Percentiles rank a stretch among this genome's conserved stretches.
Conservation (phyloP, 2,113 vertebrate genomes). For the Syngnathoides biaculeatus region DNA sequence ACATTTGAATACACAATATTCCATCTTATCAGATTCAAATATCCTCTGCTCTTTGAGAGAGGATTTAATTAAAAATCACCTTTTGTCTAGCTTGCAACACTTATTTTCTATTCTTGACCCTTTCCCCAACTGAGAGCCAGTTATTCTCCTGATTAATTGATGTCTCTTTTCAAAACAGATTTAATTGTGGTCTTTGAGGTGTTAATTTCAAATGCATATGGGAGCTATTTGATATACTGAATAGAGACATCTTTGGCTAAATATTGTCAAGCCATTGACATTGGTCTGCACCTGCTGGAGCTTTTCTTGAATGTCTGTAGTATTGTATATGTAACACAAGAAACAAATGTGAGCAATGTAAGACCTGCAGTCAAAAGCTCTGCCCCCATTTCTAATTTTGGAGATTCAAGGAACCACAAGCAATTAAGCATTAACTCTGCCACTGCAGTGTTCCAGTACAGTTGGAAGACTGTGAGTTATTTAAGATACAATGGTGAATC, state of each 20-base stretch:
- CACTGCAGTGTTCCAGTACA: not conserved
- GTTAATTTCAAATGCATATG: slow-evolving; percentile 61
- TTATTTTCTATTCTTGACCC: slow-evolving; percentile 52
- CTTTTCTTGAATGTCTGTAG: not conserved
- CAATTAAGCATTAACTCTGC: slow-evolving; percentile 7
- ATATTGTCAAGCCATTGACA: slow-evolving; percentile 40
- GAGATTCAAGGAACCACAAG: slow-evolving; percentile 24
- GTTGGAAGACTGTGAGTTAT: not conserved
- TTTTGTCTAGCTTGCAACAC: slow-evolving; percentile 61
- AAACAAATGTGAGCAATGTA: not conserved
- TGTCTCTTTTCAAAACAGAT: slow-evolving; percentile 49
- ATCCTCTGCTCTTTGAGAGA: slow-evolving; percentile 55
- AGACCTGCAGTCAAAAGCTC: not conserved
- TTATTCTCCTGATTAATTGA: slow-evolving; percentile 46
- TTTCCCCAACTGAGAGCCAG: slow-evolving; percentile 42
- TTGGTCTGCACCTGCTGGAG: not conserved
- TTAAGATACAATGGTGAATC: not conserved
- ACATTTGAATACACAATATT: slow-evolving; percentile 73
- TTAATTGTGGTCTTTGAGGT: slow-evolving; percentile 49
- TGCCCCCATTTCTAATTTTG: not conserved
- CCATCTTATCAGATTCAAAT: slow-evolving; percentile 58
- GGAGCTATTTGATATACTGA: slow-evolving; percentile 48
- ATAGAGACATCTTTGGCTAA: slow-evolving; percentile 31
- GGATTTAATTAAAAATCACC: slow-evolving; percentile 61
- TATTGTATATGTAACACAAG: not conserved